Evolutionary conservation across 2,113 vertebrate species (phyloP).

Genomic region (Upupa epops): DNA sequence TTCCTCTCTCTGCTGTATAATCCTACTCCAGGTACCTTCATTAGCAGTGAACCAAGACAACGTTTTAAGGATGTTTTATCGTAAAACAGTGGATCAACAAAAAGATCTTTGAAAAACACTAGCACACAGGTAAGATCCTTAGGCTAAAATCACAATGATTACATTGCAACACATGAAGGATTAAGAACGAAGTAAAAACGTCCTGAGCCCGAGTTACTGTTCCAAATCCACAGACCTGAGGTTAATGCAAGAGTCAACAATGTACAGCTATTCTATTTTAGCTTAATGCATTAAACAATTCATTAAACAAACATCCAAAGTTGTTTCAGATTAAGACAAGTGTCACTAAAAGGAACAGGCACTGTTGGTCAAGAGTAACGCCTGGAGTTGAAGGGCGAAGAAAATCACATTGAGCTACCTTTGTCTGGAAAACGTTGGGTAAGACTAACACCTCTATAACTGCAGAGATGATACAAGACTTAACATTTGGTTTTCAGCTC

Average conservation of each 20-base stretch:
- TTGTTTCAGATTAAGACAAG: background rate
- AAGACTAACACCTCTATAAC: background rate
- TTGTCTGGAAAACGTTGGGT: background rate
- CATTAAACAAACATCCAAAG: background rate
- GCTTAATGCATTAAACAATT: background rate
- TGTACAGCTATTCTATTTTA: background rate
- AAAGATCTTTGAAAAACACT: background rate
- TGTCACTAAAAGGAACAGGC: background rate
- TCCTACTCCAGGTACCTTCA: background rate
- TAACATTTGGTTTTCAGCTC: background rate
- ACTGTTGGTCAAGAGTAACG: background rate
- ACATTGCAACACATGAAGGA: background rate
- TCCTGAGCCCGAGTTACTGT: background rate
- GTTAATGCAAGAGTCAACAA: background rate
- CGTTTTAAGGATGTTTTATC: background rate
- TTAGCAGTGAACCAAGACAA: background rate
- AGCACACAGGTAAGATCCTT: background rate
- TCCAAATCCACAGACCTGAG: background rate
- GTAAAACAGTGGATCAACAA: background rate
- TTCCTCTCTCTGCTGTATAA: background rate
- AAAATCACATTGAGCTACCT: background rate
- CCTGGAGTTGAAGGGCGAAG: background rate
- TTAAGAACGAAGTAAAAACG: slow-evolving; percentile 11
- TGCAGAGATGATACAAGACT: background rate
- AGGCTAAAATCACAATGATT: slow-evolving; percentile 13